Percentiles rank a stretch among this genome's conserved stretches.
phyloP scores from a whole-genome alignment of 2,113 vertebrate species.

The Coptodon bakossiorum region DNA sequence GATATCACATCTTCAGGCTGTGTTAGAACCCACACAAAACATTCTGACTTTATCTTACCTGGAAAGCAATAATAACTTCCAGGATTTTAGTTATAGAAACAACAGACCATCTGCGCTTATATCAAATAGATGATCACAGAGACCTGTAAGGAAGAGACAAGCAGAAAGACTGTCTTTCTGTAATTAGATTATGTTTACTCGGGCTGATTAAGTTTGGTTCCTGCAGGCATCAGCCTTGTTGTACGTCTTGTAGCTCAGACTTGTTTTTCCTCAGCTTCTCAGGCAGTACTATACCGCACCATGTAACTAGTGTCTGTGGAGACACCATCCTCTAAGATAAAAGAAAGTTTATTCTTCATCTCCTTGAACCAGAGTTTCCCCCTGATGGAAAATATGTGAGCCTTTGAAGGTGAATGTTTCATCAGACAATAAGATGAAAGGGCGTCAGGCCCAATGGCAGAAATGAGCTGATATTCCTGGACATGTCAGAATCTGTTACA shows the following conservation, averaged over 20 bases:
- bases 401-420: constrained; percentile 51
- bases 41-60: constrained; percentile 3
- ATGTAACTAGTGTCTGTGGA: not conserved
- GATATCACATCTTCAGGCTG: constrained; percentile 7
- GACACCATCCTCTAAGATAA: not conserved
- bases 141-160: constrained; percentile 30
- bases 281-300: not conserved
- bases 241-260: not conserved
- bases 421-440: constrained; percentile 51
- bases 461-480: constrained; percentile 24
- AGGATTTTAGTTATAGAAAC: not conserved
- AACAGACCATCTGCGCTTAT: not conserved
- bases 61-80: not conserved
- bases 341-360: constrained; percentile 11
- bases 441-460: not conserved
- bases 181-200: constrained; percentile 36
- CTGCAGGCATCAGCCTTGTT: constrained; percentile 14
- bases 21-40: not conserved
- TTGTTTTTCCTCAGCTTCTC: not conserved
- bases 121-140: not conserved
- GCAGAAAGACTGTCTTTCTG: constrained; percentile 17
- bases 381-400: constrained; percentile 9
- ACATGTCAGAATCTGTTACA: constrained; percentile 26
- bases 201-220: constrained; percentile 19
- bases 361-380: constrained; percentile 3